These are phyloP conservation scores for Aleiodes alternator DNA, from an alignment of 2,888 invertebrate species.

Conservation along the genomic window DNA sequence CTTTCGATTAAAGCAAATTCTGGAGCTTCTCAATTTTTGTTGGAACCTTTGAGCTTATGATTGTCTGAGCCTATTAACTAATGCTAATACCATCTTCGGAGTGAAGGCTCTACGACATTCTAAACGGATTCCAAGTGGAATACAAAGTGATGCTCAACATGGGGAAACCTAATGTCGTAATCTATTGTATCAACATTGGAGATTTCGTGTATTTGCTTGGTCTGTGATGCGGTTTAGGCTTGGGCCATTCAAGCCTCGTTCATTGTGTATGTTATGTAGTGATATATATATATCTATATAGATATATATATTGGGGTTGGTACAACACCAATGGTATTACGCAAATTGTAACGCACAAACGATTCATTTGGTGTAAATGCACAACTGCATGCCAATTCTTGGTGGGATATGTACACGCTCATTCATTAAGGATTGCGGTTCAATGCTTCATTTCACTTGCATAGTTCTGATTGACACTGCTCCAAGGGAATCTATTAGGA, in stretches of 20 bases:
- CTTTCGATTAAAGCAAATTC: too few species aligned
- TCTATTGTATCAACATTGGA: constrained; percentile 21
- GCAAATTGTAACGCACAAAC: constrained; percentile 22
- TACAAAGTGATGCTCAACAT: constrained; percentile 14
- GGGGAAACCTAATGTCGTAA: constrained; percentile 9
- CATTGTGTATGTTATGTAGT: constrained; percentile 7
- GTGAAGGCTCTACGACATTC: neutral
- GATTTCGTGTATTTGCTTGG: constrained; percentile 28
- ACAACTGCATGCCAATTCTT: constrained; percentile 19
- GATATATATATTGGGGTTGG: too few species aligned
- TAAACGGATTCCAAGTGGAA: constrained; percentile 5
- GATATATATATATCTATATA: too few species aligned
- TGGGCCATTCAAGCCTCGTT: constrained; percentile 17
- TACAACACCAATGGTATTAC: constrained; percentile 3
- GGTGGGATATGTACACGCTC: neutral
- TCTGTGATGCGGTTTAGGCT: constrained; percentile 28
- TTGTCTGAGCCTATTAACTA: neutral
- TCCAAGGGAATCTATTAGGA: too few species aligned
- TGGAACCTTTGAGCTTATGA: too few species aligned
- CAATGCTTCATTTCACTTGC: too few species aligned
- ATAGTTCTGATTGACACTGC: too few species aligned
- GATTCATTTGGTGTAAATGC: constrained; percentile 23
- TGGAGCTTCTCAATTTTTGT: too few species aligned
- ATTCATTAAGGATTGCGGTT: constrained; percentile 5
- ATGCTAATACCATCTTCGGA: constrained; percentile 10